A percentile compares a stretch with the other conserved stretches of the same genome.
phyloP scores from a whole-genome alignment of 1,140 invertebrate species.

The Phenacoccus solenopsis region DNA sequence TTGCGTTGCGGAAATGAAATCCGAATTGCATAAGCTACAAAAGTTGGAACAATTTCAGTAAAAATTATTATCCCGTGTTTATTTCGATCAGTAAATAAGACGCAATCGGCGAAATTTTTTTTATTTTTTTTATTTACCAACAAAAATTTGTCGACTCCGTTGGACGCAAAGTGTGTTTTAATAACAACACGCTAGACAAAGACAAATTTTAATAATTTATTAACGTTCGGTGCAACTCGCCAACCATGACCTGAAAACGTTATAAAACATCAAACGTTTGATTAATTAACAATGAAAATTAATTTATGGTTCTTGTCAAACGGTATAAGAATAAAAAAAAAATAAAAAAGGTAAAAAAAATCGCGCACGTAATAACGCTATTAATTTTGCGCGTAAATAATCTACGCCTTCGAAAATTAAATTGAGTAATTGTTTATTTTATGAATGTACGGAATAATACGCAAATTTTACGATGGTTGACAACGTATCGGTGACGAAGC shows the following conservation, averaged over 20 bases:
- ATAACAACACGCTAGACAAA: neutral
- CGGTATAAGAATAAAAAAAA: neutral
- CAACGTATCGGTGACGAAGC: too few relatives aligned
- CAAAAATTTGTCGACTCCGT: neutral
- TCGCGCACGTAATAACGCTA: neutral
- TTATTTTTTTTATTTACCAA: neutral
- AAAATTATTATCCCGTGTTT: too few relatives aligned
- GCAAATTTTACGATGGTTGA: too few relatives aligned
- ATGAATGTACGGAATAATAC: too few relatives aligned
- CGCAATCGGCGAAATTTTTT: neutral
- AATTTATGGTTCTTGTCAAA: slow-evolving; percentile 2
- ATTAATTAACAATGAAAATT: neutral
- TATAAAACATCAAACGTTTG: slow-evolving; percentile 3
- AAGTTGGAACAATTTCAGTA: neutral
- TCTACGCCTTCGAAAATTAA: neutral
- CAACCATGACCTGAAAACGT: slow-evolving; percentile 1
- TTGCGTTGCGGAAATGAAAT: too few relatives aligned
- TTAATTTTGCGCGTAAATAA: neutral
- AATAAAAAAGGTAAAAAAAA: neutral
- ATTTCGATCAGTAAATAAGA: neutral
- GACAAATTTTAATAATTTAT: slow-evolving; percentile 4
- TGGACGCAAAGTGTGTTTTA: too few relatives aligned
- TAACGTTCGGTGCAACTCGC: neutral
- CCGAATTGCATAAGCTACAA: neutral
- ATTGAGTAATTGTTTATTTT: slow-evolving; percentile 3